Evolutionary conservation across 1,140 invertebrate genomes (phyloP), one percentile per base, ranked within the genome.

Genomic region (Eupristina koningsbergeri): DNA sequence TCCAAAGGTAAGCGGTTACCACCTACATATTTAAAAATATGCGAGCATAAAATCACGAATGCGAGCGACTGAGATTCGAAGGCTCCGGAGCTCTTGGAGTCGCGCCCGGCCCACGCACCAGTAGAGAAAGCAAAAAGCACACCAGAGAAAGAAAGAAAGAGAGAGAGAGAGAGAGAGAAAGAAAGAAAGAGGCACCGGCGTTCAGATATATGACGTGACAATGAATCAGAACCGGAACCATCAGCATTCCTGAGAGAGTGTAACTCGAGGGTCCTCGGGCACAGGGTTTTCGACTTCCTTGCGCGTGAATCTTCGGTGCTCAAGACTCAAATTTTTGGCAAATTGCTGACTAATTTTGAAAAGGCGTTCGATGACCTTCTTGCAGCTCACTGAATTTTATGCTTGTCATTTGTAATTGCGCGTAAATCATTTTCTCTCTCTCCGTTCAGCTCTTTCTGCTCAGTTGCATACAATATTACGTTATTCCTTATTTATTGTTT

Each of bases 181-280:
- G 53, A 78, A 31, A 64, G 41, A 45, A 7, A 73, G 84, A 86
- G 87, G 84, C 86, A 87, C 85, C 41, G 41, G 87, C 86, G 87
- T 88, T 82, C 86, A 86, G 85, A 88, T 86, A 86, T 87, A 87
- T 80, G 87, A 86, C 75, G 53, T 85, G 88, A 88, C 88, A 88
- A 89, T 89, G 88, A 89, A 87, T 89, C 88, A 89, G 88, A 89
- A 89, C 87, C 88, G 80, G 88, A 88, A 89, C 87, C 88, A 85
- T 88, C 84, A 87, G 87, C 88, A 88, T 88, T 89, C 87, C 84
- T 84, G 74, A 88, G 86, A 85, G 87, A 31, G 58, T 64, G 47
- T 69, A 83, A 75, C 71, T 53, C 50, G 45, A 58, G 79, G 64
- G 85, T 31, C 82, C 82, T 31, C 73, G 80, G 80, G 61, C 73